Base-by-base conservation (phyloP, 1,140 invertebrate species). In the Micrasema minimum region DNA sequence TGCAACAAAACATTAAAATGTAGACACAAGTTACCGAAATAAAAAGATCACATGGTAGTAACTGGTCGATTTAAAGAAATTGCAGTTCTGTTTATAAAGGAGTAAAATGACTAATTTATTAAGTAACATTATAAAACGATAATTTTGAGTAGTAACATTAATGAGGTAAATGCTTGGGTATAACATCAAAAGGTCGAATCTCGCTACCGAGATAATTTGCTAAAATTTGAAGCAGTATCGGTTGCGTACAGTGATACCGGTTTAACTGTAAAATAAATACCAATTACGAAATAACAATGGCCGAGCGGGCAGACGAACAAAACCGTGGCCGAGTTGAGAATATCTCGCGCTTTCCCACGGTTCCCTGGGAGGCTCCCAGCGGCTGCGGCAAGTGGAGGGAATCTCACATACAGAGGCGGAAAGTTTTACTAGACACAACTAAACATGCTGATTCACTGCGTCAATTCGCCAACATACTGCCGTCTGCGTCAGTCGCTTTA, bases 241-340 rank as follows among this genome's bases (percentile, higher is more conserved):
- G 38, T 16, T 23, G 51, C 51, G 14, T 55, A 55, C 55, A 59
- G 55, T 20, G 55, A 41, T 59, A 59, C 55, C 55, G 55, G 35
- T 59, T 59, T 59, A 59, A 59, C 55, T 59, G 55, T 59, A 59
- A 59, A 59, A 16, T 59, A 22, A 59, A 41, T 59, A 41, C 55
- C 55, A 59, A 59, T 59, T 59, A 59, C 55, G 16, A 22, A 38
- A 38, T 23, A 59, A 59, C 55, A 59, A 59, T 59, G 20, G 37
- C 37, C 55, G 55, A 59, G 9, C 55, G 55, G 37, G 37, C 55
- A 41, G 37, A 6, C 22, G 55, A 59, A 59, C 35, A 43, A 59
- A 38, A 59, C 38, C 2, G 55, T 35, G 35, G 16, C 35, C 14
- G 55, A 59, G 35, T 59, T n/a, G 16, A 59, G 55, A 20, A 18